Percentiles rank a stretch among this genome's conserved stretches.
These are phyloP conservation scores for Herpailurus yagouaroundi DNA, from an alignment of 2,113 vertebrate genomes.

Conservation along the genomic window DNA sequence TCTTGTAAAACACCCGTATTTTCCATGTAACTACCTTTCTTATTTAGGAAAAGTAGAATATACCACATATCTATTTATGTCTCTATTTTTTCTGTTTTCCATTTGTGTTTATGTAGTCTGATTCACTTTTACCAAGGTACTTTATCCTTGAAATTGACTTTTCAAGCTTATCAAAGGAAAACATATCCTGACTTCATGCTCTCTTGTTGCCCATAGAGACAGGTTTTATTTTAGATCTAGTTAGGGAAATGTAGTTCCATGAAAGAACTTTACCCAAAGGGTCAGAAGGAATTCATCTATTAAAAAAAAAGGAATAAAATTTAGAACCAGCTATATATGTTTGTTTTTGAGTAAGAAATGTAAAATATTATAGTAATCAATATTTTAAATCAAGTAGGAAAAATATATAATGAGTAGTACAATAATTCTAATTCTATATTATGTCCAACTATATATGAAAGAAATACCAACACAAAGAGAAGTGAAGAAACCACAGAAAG, in stretches of 20 bases:
- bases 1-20: neutral
- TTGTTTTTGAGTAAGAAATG: neutral
- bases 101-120: slow-evolving; percentile 66
- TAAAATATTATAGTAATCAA: neutral
- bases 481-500: neutral
- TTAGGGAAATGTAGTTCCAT: neutral
- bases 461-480: neutral
- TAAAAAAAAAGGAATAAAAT: neutral
- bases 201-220: slow-evolving; percentile 20
- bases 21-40: slow-evolving; percentile 54
- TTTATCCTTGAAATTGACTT: slow-evolving; percentile 84
- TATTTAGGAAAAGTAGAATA: slow-evolving; percentile 55
- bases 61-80: slow-evolving; percentile 43
- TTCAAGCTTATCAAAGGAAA: slow-evolving; percentile 80
- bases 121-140: slow-evolving; percentile 74
- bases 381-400: neutral
- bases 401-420: slow-evolving; percentile 1
- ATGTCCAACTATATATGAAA: neutral
- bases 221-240: slow-evolving; percentile 11
- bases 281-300: slow-evolving; percentile 11
- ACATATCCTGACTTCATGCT: slow-evolving; percentile 66
- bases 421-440: neutral
- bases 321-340: neutral
- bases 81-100: slow-evolving; percentile 58
- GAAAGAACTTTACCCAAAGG: neutral